These are phyloP conservation scores for Apis laboriosa DNA, from an alignment of 1,140 invertebrate species.

Conservation along the genomic window DNA sequence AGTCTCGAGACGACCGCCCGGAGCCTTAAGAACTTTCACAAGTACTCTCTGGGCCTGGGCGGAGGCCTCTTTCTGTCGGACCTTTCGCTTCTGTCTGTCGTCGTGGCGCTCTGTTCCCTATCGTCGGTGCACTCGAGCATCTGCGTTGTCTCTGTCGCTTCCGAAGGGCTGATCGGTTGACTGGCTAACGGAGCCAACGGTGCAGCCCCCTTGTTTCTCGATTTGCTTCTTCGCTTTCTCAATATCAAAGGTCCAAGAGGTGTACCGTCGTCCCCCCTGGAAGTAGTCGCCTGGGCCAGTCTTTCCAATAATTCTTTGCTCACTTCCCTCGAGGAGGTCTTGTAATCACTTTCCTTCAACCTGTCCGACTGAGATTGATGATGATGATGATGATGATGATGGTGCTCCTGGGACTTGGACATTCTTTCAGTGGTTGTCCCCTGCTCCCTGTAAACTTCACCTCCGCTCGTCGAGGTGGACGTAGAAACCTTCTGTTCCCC, in stretches of 20 bases:
- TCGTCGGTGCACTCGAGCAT: constrained; percentile 77
- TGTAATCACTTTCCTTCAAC: constrained; percentile 62
- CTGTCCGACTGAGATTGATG: constrained; percentile 73
- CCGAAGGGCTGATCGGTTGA: constrained; percentile 78
- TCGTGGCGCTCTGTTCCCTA: constrained; percentile 58
- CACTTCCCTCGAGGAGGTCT: constrained; percentile 69
- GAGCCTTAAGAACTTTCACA: constrained; percentile 74
- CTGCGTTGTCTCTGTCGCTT: constrained; percentile 76
- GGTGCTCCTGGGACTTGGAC: constrained; percentile 53
- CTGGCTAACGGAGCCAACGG: constrained; percentile 82
- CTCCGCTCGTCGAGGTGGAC: constrained; percentile 57
- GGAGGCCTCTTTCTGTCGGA: constrained; percentile 76
- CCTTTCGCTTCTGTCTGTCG: constrained; percentile 62
- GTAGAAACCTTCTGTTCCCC: constrained; percentile 53
- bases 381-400: constrained; percentile 74
- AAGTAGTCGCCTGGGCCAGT: constrained; percentile 80
- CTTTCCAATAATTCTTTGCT: constrained; percentile 77
- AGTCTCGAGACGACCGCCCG: constrained; percentile 25
- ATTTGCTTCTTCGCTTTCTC: constrained; percentile 87
- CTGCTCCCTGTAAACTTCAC: constrained; percentile 65
- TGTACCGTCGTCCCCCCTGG: constrained; percentile 69
- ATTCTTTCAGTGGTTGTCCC: constrained; percentile 48
- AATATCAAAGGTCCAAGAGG: constrained; percentile 85
- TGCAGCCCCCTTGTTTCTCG: constrained; percentile 84
- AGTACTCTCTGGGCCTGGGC: constrained; percentile 77